Evolutionary conservation across 1,140 invertebrate genomes (phyloP), one percentile per base, ranked within the genome.

Genomic region (Vanessa atalanta): DNA sequence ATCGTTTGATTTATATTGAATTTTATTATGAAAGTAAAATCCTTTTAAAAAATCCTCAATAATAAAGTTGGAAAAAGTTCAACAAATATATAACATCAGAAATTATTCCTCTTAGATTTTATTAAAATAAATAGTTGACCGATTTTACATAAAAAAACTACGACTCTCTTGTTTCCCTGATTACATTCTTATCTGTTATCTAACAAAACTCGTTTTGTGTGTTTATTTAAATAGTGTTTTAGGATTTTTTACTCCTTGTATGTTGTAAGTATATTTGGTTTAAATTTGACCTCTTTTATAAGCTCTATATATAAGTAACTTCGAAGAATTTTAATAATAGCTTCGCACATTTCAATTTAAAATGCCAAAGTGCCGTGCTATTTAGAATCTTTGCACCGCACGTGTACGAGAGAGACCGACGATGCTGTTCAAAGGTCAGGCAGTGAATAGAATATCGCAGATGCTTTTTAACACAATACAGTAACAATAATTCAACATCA

Each of bases 371-470:
- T 68, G 47, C 60, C 31, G 79, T 78, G 64, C 65, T 66, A 73
- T 76, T 74, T 63, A 61, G 69, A 74, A 73, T 69, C 83, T 79
- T 82, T 77, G 78, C 76, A 83, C 61, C 73, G 82, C 85, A 85
- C 82, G 82, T 87, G 84, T 81, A 82, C 60, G 64, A 72, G 64
- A 66, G 57, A 75, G 68, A 61, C 47, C 47, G 68, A 63, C 75
- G 73, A 57, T 76, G 79, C 78, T 53, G 74, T 70, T 67, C 74
- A 78, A 78, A 82, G 80, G 80, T 82, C 80, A 75, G 63, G 37
- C 73, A 70, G 67, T 79, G 80, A 79, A 82, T 82, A 76, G 73
- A 76, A 69, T 75, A 63, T 73, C 66, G 76, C 80, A 82, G 78
- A 79, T 82, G 80, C 77, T 75, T 73, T 43, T 69, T 74, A 70